Conservation (phyloP, 2,888 invertebrate species). For the Peribatodes rhomboidaria region DNA sequence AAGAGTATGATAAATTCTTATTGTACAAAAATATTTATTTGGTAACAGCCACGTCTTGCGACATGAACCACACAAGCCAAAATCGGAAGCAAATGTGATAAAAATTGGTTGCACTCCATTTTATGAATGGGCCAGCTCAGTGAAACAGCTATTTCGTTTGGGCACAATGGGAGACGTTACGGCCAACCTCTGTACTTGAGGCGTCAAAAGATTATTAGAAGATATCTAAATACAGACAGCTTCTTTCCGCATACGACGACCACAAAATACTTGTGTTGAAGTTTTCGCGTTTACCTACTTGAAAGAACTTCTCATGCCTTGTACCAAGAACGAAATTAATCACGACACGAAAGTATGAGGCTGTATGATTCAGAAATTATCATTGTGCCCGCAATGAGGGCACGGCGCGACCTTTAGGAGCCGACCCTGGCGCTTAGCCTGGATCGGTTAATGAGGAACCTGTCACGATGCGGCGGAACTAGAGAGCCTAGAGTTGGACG, state of each 20-base stretch:
- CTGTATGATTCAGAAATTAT: conserved; percentile 61
- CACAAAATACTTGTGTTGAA: too few species aligned
- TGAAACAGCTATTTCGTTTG: too few species aligned
- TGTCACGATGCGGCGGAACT: conserved; percentile 6
- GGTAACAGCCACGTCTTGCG: neutral
- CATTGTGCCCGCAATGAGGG: conserved; percentile 52
- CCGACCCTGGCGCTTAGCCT: conserved; percentile 47
- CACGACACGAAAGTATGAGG: conserved; percentile 50
- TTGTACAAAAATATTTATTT: neutral
- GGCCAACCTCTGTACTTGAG: too few species aligned
- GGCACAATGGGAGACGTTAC: too few species aligned
- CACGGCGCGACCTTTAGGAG: conserved; percentile 58
- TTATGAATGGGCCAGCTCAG: too few species aligned
- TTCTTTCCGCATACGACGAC: too few species aligned
- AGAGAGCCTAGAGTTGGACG: neutral
- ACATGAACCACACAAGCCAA: too few species aligned
- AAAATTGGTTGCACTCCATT: too few species aligned
- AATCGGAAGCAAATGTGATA: too few species aligned
- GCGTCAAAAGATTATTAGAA: too few species aligned
- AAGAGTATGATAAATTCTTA: neutral
- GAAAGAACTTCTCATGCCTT: conserved; percentile 35
- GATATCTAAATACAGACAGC: too few species aligned
- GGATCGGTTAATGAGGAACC: conserved; percentile 43
- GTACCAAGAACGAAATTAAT: conserved; percentile 38
- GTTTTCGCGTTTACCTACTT: neutral